Conservation (phyloP, 2,113 vertebrate species). For the Lontra canadensis region DNA sequence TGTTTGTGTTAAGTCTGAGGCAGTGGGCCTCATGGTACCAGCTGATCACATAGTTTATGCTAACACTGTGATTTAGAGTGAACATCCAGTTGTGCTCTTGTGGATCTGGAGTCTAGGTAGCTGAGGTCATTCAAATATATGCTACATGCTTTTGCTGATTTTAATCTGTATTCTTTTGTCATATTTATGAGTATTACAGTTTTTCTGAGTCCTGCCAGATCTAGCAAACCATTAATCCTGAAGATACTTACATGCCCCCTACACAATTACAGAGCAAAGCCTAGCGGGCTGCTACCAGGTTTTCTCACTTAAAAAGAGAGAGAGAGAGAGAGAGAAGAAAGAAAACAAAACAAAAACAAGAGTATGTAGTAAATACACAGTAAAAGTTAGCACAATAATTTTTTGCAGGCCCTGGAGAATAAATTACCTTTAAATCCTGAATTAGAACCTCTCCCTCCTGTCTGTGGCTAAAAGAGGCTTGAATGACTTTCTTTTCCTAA, state of each 20-base stretch:
- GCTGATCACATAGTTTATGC: background rate
- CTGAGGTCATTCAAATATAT: background rate
- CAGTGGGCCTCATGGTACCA: too few relatives aligned
- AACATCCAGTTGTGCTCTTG: background rate
- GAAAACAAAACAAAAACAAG: background rate
- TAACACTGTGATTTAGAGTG: background rate
- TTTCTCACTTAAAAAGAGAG: background rate
- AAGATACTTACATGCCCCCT: background rate
- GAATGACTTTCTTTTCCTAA: background rate
- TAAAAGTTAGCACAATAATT: background rate
- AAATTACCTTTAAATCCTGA: background rate
- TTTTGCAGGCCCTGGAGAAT: background rate
- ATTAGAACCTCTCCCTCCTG: background rate
- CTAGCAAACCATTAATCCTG: background rate
- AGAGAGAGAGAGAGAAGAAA: background rate
- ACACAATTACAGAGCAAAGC: background rate
- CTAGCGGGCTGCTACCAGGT: fast-evolving
- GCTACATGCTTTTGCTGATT: background rate
- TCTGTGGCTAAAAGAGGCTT: background rate
- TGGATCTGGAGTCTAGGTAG: background rate
- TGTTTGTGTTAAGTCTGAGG: background rate
- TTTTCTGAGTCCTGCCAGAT: background rate
- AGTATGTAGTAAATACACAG: background rate
- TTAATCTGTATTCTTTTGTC: background rate
- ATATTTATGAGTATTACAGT: background rate